Evolutionary conservation across 2,888 invertebrate species (phyloP), one percentile per base, ranked within the genome.

Genomic region (Eupithecia exiguata): DNA sequence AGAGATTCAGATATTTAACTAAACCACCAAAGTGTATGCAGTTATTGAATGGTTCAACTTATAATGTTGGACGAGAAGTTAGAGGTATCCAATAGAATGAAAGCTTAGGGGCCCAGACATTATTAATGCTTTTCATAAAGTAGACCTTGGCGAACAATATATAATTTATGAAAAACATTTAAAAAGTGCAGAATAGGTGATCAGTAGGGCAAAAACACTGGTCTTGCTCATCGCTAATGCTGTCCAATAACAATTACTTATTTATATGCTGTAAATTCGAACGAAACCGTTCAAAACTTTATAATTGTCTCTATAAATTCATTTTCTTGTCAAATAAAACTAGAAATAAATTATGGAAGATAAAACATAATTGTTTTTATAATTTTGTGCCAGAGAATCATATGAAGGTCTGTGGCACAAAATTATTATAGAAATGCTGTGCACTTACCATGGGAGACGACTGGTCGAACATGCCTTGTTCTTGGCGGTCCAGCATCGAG

Each of bases 401-500:
- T 74, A 6, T 53, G 71, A 58, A 61, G 38, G 67, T 77, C 76
- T 62, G 69, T 63, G 75, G 77, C 79, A 67, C 74, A 77, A 76
- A 66, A 75, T 78, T 71, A 73, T 70, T 62, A 71, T 77, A 82
- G 74, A 46, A 74, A 71, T 74, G 70, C 68, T 69, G 38, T 68
- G 78, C 78, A 93, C 94, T 93, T 83, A 94, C 94, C 94, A 94
- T 91, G 75, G 93, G 94, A 84, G 92, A 89, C 84, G 92, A 92
- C 78, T 92, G 91, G 77, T 94, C 94, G 78, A 93, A 93, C 90
- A 95, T 94, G 85, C 94, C 95, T 83, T 96, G 95, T 84, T 97
- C 97, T 87, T 96, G 96, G 81, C 96, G 96, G 83, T 97, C 97
- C 75, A 97, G 89, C 92, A 97, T 92, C 0, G 96, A 95, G 84